Conservation (phyloP, 2,113 vertebrate genomes). For the Telmatochromis sp. region DNA sequence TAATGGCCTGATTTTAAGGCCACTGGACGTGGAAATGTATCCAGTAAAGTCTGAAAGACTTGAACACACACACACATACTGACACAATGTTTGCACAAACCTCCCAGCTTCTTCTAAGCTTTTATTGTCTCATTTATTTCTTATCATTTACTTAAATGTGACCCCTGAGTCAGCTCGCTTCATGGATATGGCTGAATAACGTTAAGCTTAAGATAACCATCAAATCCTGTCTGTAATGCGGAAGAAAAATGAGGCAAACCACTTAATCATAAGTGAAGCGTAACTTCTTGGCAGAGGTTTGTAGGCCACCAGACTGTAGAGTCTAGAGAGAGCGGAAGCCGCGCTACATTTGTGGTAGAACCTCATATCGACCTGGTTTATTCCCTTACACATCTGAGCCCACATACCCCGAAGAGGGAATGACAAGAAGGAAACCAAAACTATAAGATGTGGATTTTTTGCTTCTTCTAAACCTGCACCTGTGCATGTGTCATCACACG, state of each 20-base stretch:
- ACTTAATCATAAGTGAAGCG: background rate
- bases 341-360: background rate
- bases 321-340: background rate
- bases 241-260: background rate
- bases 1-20: background rate
- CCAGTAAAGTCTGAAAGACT: background rate
- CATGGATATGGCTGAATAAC: background rate
- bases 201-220: background rate
- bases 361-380: background rate
- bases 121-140: background rate
- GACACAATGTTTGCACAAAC: background rate
- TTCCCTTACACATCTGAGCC: background rate
- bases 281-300: background rate
- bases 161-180: background rate
- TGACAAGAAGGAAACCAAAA: background rate
- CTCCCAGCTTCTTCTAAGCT: background rate
- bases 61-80: background rate
- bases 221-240: background rate
- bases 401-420: background rate
- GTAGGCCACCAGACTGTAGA: background rate
- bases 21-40: background rate
- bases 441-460: slow-evolving; percentile 4
- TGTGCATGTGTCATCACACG: background rate
- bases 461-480: background rate
- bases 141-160: background rate